phyloP scores from a whole-genome alignment of 2,888 invertebrate genomes.

The Adineta ricciae region DNA sequence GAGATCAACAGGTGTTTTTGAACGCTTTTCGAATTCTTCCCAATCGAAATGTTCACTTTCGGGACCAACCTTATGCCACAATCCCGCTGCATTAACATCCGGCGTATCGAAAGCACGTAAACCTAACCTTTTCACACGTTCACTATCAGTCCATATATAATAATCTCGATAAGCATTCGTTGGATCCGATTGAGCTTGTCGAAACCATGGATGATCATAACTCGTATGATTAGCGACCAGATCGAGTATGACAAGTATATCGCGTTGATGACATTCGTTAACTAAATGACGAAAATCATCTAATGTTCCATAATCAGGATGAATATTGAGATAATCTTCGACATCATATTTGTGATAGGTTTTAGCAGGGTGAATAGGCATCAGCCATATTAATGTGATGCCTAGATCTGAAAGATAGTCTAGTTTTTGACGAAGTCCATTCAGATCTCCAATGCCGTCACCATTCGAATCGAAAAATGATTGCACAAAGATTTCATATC shows the following conservation, averaged over 20 bases:
- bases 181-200: background rate
- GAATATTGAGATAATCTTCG: constrained; percentile 60
- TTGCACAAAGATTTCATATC: background rate
- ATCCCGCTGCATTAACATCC: background rate
- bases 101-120: background rate
- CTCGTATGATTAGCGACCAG: constrained; percentile 58
- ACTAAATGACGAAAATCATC: constrained; percentile 63
- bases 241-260: constrained; percentile 67
- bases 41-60: background rate
- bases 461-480: background rate
- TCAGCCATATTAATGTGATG: constrained; percentile 4
- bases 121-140: background rate
- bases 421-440: constrained; percentile 23
- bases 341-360: constrained; percentile 50
- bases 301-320: constrained; percentile 61
- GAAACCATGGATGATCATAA: constrained; percentile 63
- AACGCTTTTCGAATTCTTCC: background rate
- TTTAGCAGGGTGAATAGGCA: background rate
- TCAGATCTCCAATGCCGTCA: constrained; percentile 20
- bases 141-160: background rate
- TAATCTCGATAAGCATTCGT: background rate
- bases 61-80: background rate
- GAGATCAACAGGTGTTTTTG: background rate
- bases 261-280: constrained; percentile 55
- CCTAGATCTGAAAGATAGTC: constrained; percentile 6